Conservation (phyloP, 2,888 invertebrate genomes). For the Hartigia nigra region DNA sequence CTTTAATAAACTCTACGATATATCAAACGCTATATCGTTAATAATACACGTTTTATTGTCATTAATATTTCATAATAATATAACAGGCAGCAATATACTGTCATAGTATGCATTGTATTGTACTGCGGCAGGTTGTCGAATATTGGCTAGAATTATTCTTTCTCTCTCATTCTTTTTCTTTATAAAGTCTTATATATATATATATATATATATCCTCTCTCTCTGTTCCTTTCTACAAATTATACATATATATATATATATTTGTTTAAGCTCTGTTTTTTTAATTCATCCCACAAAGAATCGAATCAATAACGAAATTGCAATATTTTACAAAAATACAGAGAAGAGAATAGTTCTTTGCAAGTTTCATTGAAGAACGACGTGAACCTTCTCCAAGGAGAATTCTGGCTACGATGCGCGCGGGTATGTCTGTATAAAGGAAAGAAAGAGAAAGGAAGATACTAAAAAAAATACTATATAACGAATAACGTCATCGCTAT, state of each 20-base stretch:
- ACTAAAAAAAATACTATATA: not conserved
- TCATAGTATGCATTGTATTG: not conserved
- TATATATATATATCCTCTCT: not conserved
- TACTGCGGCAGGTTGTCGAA: not conserved
- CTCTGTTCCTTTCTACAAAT: too few species aligned
- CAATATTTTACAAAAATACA: not conserved
- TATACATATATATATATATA: not conserved
- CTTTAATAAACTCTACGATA: not conserved
- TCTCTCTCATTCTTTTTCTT: not conserved
- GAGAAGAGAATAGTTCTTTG: not conserved
- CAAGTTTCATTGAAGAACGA: not conserved
- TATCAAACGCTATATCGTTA: not conserved
- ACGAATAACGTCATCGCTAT: not conserved
- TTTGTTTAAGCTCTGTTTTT: conserved; percentile 21
- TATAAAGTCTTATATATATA: not conserved
- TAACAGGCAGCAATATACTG: not conserved
- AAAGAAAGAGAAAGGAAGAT: not conserved
- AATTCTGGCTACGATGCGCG: not conserved
- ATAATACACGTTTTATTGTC: not conserved
- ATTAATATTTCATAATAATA: not conserved
- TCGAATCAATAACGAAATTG: not conserved
- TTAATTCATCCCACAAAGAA: not conserved
- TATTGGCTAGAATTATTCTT: not conserved
- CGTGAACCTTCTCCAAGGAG: not conserved
- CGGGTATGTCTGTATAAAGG: not conserved